Evolutionary conservation across 2,113 vertebrate genomes (phyloP).

Genomic region (Orycteropus afer): DNA sequence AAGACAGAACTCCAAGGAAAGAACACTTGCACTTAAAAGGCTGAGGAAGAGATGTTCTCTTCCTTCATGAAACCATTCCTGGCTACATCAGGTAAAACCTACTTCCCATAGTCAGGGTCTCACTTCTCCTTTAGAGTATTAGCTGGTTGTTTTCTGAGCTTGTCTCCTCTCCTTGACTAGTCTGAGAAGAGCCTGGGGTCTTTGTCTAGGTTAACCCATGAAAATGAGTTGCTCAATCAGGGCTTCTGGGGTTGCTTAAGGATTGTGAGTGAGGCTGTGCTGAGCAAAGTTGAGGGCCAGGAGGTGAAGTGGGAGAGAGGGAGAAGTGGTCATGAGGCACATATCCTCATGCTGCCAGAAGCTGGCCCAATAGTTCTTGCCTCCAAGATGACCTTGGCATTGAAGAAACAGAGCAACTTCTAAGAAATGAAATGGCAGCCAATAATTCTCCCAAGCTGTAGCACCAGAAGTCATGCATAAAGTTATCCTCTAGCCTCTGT

Average conservation of each 20-base stretch:
- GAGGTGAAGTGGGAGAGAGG: not conserved
- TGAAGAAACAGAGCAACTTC: slow-evolving; percentile 25
- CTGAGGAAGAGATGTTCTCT: not conserved
- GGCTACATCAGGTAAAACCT: not conserved
- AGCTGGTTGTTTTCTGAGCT: not conserved
- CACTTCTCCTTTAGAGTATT: not conserved
- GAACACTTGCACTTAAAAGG: not conserved
- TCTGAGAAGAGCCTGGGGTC: not conserved
- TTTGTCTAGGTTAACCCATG: slow-evolving; percentile 29
- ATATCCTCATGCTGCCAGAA: not conserved
- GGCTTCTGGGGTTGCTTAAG: not conserved
- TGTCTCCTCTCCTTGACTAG: not conserved
- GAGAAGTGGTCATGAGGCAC: not conserved
- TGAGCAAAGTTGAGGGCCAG: not conserved
- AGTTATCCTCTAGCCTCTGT: not conserved
- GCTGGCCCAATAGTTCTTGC: not conserved
- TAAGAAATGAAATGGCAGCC: slow-evolving; percentile 33
- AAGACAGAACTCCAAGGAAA: not conserved
- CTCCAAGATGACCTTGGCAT: not conserved
- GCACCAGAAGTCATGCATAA: not conserved
- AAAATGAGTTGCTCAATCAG: not conserved
- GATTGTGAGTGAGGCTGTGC: not conserved
- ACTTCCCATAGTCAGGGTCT: not conserved
- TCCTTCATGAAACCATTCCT: not conserved
- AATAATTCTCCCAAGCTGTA: not conserved